Evolutionary conservation across 2,888 invertebrate genomes (phyloP).

Genomic region (Drosophila yooni): DNA sequence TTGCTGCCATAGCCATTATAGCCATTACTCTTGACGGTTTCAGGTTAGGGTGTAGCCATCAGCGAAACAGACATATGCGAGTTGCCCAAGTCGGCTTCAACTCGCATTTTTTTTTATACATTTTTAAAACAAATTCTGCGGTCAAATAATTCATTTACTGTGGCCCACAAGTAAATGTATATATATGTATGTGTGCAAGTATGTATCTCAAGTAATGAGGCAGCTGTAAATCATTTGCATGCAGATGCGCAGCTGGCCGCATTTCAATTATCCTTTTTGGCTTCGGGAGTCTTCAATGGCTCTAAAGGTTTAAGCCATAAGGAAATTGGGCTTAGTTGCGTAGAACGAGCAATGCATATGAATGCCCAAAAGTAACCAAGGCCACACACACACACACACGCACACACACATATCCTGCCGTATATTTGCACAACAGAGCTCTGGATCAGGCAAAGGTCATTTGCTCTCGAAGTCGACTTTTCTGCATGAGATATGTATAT

Average conservation of each 20-base stretch:
- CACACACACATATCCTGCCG: slow-evolving; percentile 43
- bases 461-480: slow-evolving; percentile 36
- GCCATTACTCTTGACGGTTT: slow-evolving; percentile 45
- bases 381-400: slow-evolving; percentile 5
- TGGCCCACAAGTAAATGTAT: background rate
- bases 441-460: slow-evolving; percentile 60
- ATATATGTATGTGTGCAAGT: background rate
- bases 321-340: slow-evolving; percentile 56
- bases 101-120: slow-evolving; percentile 63
- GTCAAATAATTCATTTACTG: slow-evolving; percentile 54
- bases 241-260: slow-evolving; percentile 61
- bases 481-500: slow-evolving; percentile 48
- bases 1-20: slow-evolving; percentile 18
- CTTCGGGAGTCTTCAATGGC: slow-evolving; percentile 30
- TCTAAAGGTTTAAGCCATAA: slow-evolving; percentile 63
- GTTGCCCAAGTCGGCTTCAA: slow-evolving; percentile 42
- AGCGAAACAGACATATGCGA: slow-evolving; percentile 49
- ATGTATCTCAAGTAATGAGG: slow-evolving; percentile 1
- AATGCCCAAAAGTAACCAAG: slow-evolving; percentile 35
- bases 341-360: slow-evolving; percentile 60
- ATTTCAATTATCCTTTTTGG: slow-evolving; percentile 73
- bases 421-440: slow-evolving; percentile 60
- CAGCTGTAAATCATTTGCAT: slow-evolving; percentile 72
- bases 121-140: slow-evolving; percentile 65
- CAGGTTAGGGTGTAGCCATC: slow-evolving; percentile 30